Base-by-base conservation (phyloP, 2,888 invertebrate genomes). In the Cephus nigrinus region DNA sequence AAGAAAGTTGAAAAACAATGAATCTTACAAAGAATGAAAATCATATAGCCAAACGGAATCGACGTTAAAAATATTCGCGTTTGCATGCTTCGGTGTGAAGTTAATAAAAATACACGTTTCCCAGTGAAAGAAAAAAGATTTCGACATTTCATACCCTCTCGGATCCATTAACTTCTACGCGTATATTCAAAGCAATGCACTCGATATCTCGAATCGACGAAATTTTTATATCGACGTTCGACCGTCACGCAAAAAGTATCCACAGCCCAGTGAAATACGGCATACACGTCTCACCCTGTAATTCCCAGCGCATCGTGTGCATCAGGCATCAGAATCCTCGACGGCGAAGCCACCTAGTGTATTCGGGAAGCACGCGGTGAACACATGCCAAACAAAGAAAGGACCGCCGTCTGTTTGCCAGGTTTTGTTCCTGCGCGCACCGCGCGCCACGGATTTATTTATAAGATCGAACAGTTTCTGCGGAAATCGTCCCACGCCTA, bases 321-420 rank as follows among this genome's bases (percentile, higher is more conserved):
- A 55, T 55, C 23, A 3, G 23, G 55, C 55, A 23, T 23, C 0
- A 55, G 2, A 23, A 55, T 55, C 55, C 23, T 55, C 55, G 55
- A 55, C 55, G 55, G 9, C 5, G 55, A 23, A 55, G 55, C 23
- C 55, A 55, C 55, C 55, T 55, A 55, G 55, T 9, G 55, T 55
- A 55, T 1, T 55, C 55, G 71, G 33, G 4, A 30, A 71, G 15
- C 71, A 71, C 71, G 33, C 71, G 32, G 55, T 55, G 71, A 31
- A 71, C 32, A 71, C 71, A 71, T 71, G 32, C 33, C 71, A 71
- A 71, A 71, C 71, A 71, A 71, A 71, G 71, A 71, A 33, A 71
- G 71, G 33, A 71, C 31, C 12, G 33, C 71, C 31, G 71, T 32
- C 15, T 55, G 55, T 55, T 12, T 71, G 71, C 71, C 71, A 71